A percentile compares a stretch with the other conserved stretches of the same genome.
Conservation (phyloP, 2,113 vertebrate genomes). For the Pteropus alecto region DNA sequence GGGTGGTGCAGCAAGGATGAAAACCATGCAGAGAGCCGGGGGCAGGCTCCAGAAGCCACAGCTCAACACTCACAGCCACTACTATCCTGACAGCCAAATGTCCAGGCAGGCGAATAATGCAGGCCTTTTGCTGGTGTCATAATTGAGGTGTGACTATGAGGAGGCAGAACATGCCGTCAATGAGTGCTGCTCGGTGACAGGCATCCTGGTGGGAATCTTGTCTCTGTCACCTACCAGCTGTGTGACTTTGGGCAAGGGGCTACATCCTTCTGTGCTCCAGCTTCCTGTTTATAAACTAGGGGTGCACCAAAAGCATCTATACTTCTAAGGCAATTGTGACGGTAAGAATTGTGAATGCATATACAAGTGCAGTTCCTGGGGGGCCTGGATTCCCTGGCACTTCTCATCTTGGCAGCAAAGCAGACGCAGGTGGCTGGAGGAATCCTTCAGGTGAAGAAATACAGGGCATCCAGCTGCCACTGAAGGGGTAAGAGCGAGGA, state of each 20-base stretch:
- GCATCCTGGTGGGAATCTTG: no score
- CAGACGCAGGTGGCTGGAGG: background rate
- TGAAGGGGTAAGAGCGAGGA: background rate
- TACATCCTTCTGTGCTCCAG: background rate
- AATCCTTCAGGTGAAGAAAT: background rate
- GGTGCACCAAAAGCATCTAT: background rate
- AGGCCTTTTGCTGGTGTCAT: background rate
- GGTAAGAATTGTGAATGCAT: background rate
- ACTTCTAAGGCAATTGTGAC: background rate
- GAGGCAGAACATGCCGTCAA: background rate
- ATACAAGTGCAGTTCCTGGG: background rate
- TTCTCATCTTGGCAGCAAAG: background rate
- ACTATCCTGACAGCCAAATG: rapidly evolving
- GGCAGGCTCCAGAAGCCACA: no score
- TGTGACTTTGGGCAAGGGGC: background rate
- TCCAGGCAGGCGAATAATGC: background rate
- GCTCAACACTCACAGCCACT: rapidly evolving
- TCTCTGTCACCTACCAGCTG: background rate
- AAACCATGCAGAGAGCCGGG: rapidly evolving
- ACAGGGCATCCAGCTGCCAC: background rate
- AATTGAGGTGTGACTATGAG: rapidly evolving
- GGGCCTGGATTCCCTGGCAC: no score
- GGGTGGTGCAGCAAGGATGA: rapidly evolving
- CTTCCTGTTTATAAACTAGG: background rate
- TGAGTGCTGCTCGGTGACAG: no score